Evolutionary conservation across 2,888 invertebrate species (phyloP), one percentile per base, ranked within the genome.

Genomic region (Octodonta nipae): DNA sequence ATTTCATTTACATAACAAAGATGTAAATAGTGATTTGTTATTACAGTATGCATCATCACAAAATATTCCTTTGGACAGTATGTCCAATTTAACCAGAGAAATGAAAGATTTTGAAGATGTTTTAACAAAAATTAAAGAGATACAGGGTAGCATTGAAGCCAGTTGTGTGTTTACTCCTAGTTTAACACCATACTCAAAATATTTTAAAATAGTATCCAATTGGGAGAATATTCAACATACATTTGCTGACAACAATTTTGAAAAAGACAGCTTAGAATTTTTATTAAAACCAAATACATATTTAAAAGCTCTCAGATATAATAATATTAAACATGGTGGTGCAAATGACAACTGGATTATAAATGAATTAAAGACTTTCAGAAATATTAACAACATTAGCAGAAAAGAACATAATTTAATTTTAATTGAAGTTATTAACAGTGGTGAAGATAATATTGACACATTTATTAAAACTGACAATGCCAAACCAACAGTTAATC

Each of bases 21-120:
- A 42, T 4, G 33, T 47, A 5, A 55, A 56, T 31, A 49, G 55
- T 17, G 54, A 63, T 34, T 41, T 61, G 27, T 66, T 61, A 36
- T 34, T 65, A 8, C 51, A 54, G 12, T 50, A 61, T 24, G 46
- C 42, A 11, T 42, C 42, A 22, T 44, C 42, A 2, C 45, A 46
- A 14, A 36, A 45, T 32, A 40, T 43, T 14, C 33, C 40, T 15
- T 36, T 34, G 7, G 33, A 41, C 13, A 32, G 36, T 8, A 32
- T 36, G 10, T 30, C 13, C 16, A 45, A 44, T 22, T 26, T 43
- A n/a, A 37, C 37, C 10, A 43, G 33, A 2, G 42, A 42, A 26
- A 40, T 41, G 31, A 40, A 43, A 13, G 45, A 46, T 25, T 52
- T 43, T 33, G 43, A 44, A 28, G 43, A 47, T 15, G 14, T 53